Conservation (phyloP, 2,797 vertebrate genomes). For the Chrosomus eos region DNA sequence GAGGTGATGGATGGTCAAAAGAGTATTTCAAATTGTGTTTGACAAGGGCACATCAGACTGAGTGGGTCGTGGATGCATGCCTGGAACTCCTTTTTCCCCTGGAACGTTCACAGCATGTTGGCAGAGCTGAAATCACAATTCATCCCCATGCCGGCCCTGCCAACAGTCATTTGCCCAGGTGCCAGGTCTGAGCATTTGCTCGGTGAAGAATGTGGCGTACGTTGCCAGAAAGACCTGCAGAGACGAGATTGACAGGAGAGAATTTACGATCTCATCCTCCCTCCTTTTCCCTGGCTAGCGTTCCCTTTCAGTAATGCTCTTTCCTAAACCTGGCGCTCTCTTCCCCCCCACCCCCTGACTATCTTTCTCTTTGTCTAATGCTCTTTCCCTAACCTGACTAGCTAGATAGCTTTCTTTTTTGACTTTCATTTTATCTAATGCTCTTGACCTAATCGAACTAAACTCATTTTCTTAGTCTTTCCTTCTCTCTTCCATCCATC, state of each 20-base stretch:
- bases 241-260: conserved; percentile 45
- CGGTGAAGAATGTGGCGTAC: conserved; percentile 51
- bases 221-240: conserved; percentile 42
- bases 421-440: not conserved
- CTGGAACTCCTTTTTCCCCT: conserved; percentile 16
- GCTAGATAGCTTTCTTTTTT: not conserved
- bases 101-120: conserved; percentile 33
- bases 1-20: conserved; percentile 20
- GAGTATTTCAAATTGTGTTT: conserved; percentile 41
- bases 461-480: not conserved
- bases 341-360: not conserved
- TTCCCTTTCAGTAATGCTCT: conserved; percentile 17
- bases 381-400: not conserved
- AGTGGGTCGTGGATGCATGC: not conserved
- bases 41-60: conserved; percentile 43
- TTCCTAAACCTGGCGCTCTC: not conserved
- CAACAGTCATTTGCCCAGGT: conserved; percentile 50
- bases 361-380: not conserved
- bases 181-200: conserved; percentile 55
- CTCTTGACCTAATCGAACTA: not conserved
- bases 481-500: not conserved
- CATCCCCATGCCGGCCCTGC: conserved; percentile 37
- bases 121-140: conserved; percentile 43
- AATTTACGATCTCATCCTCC: conserved; percentile 31
- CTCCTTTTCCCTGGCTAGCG: conserved; percentile 7